Base-by-base conservation (phyloP, 2,888 invertebrate genomes). In the Euzophera pinguis region DNA sequence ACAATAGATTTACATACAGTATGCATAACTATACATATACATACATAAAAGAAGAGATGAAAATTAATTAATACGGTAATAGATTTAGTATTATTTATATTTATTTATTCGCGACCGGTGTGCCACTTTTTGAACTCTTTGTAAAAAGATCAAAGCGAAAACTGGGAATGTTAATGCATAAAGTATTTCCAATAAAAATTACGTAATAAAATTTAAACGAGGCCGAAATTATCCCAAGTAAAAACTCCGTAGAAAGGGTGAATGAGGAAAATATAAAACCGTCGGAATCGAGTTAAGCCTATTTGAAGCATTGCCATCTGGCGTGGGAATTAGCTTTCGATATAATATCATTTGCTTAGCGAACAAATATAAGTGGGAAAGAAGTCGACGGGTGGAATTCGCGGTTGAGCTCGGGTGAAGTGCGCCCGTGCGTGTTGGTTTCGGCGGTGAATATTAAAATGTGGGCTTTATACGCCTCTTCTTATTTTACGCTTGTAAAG, bases 341-440 rank as follows among this genome's bases (percentile, higher is more conserved):
- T 77, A 71, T 77, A 75, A 78, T 77, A 75, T 72, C 66, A 76
- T 78, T 76, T 73, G 74, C 70, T 72, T 68, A 70, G 69, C 64
- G 72, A 73, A 73, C 68, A 70, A 73, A 78, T 72, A 73, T 69
- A 67, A 66, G 50, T 55, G 58, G 55, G 58, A 64, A 64, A 66
- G 66, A 67, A 69, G 73, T 73, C 70, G 72, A 75, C 64, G 74
- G 55, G 65, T 62, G 62, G 64, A 56, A 16, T 41, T 39, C 32
- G 22, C 57, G 58, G 53, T 57, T 42, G 47, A 50, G 59, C 60
- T 54, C 67, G 64, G 64, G 62, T 64, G 63, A 60, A 57, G 51
- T 3, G 53, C 54, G 48, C 58, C 53, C 49, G 53, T 61, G 62
- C 56, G 54, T 52, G 48, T 53, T 27, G 48, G 38, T 54, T 57